Evolutionary conservation across 2,113 vertebrate genomes (phyloP), one percentile per base, ranked within the genome.

Genomic region (Phylloscopus trochiloides): DNA sequence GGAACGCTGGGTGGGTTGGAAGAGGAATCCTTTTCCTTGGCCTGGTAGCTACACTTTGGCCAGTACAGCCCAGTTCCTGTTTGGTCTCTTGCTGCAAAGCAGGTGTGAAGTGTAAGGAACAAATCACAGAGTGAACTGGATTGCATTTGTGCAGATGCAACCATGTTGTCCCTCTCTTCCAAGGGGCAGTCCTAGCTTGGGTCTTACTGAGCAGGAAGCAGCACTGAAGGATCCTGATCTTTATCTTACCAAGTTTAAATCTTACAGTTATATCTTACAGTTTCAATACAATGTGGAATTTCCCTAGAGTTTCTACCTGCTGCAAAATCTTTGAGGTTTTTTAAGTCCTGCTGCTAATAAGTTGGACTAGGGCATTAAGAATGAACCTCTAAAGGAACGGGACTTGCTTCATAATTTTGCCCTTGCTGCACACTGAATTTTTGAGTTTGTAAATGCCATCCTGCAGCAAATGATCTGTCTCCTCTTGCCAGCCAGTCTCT

Each of bases 261-360:
- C 45, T 47, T 47, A 11, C 5, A 18, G 42, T 43, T 43, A 43
- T 36, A 40, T 45, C 18, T 45, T 45, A 19, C 7, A 45, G 6
- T 24, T 87, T 45, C 24, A 72, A 1, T 61, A 55, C 31, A 42
- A 0, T 28, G 54, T 25, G 3, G 36, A 29, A 45, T 21, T 77
- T 36, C 15, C 47, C 26, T 40, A 61, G 17, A 55, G 59, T 86
- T 71, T 47, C 34, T 38, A 8, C 10, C 42, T 52, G 21, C 66
- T 92, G 38, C 18, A 91, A 65, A 78, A 65, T 62, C 43, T 54
- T 55, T 29, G 38, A 29, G 32, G 19, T 48, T 86, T 58, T 76
- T 79, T 54, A 54, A 62, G 17, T 75, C 26, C 58, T 86, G 80
- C 96, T 96, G 92, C 95, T 97, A 70, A 2, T 50, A 76, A 72